Conservation (phyloP, 2,797 vertebrate genomes). For the Coregonus sp. region DNA sequence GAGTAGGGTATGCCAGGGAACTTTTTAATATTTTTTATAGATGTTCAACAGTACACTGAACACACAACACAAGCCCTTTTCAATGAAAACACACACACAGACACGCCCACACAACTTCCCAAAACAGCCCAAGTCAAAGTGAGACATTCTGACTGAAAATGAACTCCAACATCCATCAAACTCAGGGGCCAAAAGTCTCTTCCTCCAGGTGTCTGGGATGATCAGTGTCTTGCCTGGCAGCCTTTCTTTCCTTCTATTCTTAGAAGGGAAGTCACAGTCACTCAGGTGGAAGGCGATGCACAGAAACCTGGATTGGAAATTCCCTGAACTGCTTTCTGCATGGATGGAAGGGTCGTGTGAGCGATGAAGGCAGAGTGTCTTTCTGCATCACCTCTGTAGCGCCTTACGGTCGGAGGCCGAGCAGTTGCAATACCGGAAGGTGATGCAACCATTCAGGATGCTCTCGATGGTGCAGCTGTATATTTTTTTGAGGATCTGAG, state of each 20-base stretch:
- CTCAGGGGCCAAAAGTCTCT: constrained; percentile 17
- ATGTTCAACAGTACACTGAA: constrained; percentile 3
- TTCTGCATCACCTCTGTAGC: background rate
- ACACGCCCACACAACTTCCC: constrained; percentile 24
- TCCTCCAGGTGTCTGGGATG: constrained; percentile 15
- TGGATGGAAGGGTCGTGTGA: constrained; percentile 14
- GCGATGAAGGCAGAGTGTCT: background rate
- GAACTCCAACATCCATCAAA: constrained; percentile 17
- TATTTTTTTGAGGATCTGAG: too few species aligned
- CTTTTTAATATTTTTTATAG: background rate
- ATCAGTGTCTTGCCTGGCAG: constrained; percentile 25
- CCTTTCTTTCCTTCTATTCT: constrained; percentile 11
- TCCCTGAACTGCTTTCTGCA: constrained; percentile 29
- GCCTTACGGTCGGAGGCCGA: too few species aligned
- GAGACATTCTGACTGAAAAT: background rate
- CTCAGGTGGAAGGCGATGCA: constrained; percentile 21
- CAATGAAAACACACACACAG: constrained; percentile 11
- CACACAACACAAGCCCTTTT: constrained; percentile 20
- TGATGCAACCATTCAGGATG: too few species aligned
- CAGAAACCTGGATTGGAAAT: constrained; percentile 2
- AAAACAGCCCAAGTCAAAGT: background rate
- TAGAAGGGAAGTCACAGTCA: constrained; percentile 17
- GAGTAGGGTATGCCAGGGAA: background rate
- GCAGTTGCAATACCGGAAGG: too few species aligned
- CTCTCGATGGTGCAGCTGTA: too few species aligned